Evolutionary conservation across 30 jellyfish, hydroid and myxozoan species (phyloP).

Genomic region (Sanderia malayensis): DNA sequence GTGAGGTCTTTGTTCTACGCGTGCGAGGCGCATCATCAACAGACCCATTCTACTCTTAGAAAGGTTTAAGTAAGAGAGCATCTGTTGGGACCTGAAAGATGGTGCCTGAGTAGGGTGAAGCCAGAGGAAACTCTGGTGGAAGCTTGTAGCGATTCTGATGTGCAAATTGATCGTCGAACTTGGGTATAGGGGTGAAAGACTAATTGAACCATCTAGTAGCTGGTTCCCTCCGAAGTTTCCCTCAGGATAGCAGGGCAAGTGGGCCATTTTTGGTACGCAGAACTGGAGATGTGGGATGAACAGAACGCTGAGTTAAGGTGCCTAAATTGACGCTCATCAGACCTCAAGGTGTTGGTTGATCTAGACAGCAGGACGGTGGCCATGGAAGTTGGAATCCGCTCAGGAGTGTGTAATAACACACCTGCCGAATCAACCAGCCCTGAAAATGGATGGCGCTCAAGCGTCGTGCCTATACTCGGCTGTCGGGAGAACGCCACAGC

Average conservation of each 20-base stretch:
- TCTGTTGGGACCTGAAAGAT: too few species aligned
- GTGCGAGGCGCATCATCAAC: too few species aligned
- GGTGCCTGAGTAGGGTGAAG: conserved; percentile 74
- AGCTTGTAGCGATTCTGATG: conserved; percentile 81
- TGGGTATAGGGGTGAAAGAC: too few species aligned
- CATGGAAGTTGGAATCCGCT: conserved; percentile 53
- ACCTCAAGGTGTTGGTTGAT: conserved; percentile 69
- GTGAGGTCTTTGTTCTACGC: too few species aligned
- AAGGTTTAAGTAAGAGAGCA: conserved; percentile 68
- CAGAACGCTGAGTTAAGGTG: too few species aligned
- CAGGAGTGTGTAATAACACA: conserved; percentile 74
- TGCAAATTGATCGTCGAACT: conserved; percentile 91
- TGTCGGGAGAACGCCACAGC: conserved; percentile 39
- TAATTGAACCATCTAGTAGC: conserved; percentile 97
- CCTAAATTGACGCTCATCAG: too few species aligned
- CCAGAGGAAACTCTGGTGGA: conserved; percentile 78
- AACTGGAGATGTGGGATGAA: too few species aligned
- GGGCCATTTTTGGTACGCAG: too few species aligned
- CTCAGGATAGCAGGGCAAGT: too few species aligned
- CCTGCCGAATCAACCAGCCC: conserved; percentile 88
- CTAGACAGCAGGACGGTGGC: conserved; percentile 66
- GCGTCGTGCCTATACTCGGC: conserved; percentile 74
- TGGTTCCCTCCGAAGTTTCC: too few species aligned
- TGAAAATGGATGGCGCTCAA: conserved; percentile 80
- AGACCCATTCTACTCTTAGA: conserved; percentile 48